phyloP scores from a whole-genome alignment of 1,140 invertebrate genomes.

The Leptinotarsa texana region DNA sequence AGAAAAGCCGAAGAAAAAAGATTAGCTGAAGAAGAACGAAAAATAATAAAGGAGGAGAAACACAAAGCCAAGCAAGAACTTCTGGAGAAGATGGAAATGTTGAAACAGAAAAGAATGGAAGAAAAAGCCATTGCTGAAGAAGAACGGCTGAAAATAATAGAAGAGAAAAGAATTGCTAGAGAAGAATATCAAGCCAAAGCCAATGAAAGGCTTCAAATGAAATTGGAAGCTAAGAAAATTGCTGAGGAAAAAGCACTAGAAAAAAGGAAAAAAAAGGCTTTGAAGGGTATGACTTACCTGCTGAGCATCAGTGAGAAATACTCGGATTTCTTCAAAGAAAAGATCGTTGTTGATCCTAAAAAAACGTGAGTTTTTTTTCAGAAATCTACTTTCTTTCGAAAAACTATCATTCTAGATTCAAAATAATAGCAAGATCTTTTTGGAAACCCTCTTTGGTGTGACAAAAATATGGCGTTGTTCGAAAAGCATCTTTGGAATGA shows the following conservation, averaged over 20 bases:
- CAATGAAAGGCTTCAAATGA: neutral
- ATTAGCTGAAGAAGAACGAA: neutral
- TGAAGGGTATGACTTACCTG: constrained; percentile 26
- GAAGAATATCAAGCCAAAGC: neutral
- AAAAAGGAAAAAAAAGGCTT: constrained; percentile 17
- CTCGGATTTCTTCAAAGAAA: constrained; percentile 22
- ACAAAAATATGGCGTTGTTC: too few species aligned
- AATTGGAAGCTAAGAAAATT: constrained; percentile 11
- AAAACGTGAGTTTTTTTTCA: constrained; percentile 8
- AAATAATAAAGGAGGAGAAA: neutral
- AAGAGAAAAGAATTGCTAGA: neutral
- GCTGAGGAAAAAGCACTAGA: constrained; percentile 15
- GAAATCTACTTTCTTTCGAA: neutral
- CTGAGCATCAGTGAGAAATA: constrained; percentile 20
- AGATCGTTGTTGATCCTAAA: constrained; percentile 2
- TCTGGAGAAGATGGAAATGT: neutral
- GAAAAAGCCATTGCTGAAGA: neutral
- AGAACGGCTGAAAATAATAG: neutral
- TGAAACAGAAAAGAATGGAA: neutral
- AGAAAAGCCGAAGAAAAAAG: neutral
- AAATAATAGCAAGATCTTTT: neutral
- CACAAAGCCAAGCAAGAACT: neutral
- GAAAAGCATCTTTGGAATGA: too few species aligned
- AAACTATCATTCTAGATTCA: neutral
- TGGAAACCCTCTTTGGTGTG: neutral